A percentile compares a stretch with the other conserved stretches of the same genome.
These are phyloP conservation scores for Brachypterus glaber DNA, from an alignment of 2,888 invertebrate genomes.

Conservation along the genomic window DNA sequence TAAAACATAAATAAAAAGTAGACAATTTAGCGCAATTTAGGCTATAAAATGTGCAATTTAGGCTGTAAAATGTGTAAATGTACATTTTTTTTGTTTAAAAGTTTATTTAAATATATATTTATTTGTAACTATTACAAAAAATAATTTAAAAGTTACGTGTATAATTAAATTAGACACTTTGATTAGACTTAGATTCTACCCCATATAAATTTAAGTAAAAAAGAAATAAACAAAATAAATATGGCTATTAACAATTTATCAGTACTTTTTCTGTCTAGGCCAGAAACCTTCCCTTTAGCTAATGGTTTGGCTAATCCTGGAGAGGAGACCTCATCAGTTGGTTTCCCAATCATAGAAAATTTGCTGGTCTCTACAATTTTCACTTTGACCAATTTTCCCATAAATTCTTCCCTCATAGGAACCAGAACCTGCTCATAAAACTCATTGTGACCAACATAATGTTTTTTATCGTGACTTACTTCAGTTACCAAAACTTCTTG, in stretches of 20 bases:
- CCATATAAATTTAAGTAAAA: constrained; percentile 41
- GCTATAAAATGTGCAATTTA: no score
- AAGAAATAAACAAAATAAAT: constrained; percentile 38
- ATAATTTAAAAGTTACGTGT: no score
- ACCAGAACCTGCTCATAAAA: constrained; percentile 88
- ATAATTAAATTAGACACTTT: no score
- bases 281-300: constrained; percentile 49
- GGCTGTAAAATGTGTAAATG: no score
- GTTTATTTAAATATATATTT: no score
- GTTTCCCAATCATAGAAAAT: constrained; percentile 68
- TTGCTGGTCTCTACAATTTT: constrained; percentile 59
- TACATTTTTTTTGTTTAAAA: no score
- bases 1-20: no score
- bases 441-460: constrained; percentile 92
- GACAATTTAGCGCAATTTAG: no score
- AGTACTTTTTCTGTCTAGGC: constrained; percentile 29
- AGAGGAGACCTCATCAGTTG: constrained; percentile 45
- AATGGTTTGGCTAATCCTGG: constrained; percentile 47
- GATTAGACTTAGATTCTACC: no score
- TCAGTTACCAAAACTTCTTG: constrained; percentile 87
- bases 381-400: constrained; percentile 78
- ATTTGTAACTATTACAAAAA: no score
- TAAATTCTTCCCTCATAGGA: constrained; percentile 62
- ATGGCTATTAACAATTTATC: constrained; percentile 22
- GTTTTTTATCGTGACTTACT: constrained; percentile 78